phyloP scores from a whole-genome alignment of 2,888 invertebrate genomes.

The Mellilla xanthometata region DNA sequence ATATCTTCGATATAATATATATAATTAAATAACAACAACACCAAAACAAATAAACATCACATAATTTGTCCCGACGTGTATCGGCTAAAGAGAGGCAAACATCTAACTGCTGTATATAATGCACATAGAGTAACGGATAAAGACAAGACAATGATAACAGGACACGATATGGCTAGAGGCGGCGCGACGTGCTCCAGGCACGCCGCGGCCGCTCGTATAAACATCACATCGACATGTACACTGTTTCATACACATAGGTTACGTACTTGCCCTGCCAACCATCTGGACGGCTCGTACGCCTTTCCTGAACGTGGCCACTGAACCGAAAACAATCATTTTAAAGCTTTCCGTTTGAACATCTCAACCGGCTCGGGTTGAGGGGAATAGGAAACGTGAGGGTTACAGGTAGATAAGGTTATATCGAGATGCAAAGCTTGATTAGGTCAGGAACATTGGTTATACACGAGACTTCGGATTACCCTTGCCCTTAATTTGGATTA shows the following conservation, averaged over 20 bases:
- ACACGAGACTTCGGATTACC: constrained; percentile 46
- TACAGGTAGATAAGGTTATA: constrained; percentile 45
- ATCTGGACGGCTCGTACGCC: constrained; percentile 99
- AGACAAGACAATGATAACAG: constrained; percentile 78
- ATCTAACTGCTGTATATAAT: constrained; percentile 77
- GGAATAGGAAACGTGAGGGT: constrained; percentile 48
- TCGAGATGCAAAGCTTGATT: constrained; percentile 64
- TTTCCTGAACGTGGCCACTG: constrained; percentile 99
- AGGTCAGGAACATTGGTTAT: constrained; percentile 11
- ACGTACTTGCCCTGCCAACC: constrained; percentile 99
- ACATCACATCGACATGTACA: constrained; percentile 79
- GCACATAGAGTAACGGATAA: constrained; percentile 75
- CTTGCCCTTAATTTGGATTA: constrained; percentile 10
- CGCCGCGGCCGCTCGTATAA: constrained; percentile 44
- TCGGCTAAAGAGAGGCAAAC: constrained; percentile 78
- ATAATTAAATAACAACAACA: constrained; percentile 69
- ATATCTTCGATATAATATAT: constrained; percentile 56
- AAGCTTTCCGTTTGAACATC: constrained; percentile 52
- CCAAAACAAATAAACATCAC: constrained; percentile 76
- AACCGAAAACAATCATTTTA: constrained; percentile 77
- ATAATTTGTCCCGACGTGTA: constrained; percentile 66
- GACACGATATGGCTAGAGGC: constrained; percentile 72
- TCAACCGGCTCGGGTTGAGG: constrained; percentile 48
- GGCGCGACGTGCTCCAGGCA: constrained; percentile 43
- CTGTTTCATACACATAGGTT: constrained; percentile 70